Conservation (phyloP, 1,140 invertebrate genomes). For the Acyrthosiphon pisum region DNA sequence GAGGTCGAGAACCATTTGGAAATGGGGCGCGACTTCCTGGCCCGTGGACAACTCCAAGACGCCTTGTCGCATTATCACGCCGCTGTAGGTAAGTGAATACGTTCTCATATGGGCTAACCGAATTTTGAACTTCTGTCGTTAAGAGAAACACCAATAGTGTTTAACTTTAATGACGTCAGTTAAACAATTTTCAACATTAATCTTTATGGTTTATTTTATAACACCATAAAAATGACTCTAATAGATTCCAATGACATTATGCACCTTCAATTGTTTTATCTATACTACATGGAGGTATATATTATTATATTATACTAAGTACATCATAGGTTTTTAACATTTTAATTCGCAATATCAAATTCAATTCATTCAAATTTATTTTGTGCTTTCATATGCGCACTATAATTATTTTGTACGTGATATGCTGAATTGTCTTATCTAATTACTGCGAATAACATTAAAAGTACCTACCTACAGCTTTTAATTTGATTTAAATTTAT, state of each 20-base stretch:
- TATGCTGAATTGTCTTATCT: background rate
- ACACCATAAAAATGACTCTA: background rate
- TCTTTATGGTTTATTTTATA: background rate
- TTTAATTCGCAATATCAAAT: background rate
- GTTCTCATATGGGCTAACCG: no score
- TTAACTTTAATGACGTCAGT: background rate
- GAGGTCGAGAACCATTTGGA: constrained; percentile 94
- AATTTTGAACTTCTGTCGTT: background rate
- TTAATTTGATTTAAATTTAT: background rate
- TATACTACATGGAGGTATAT: no score
- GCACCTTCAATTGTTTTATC: background rate
- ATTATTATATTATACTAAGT: no score
- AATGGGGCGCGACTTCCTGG: constrained; percentile 88
- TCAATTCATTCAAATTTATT: background rate
- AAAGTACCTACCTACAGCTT: background rate
- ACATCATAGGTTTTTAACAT: background rate
- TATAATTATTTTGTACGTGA: background rate
- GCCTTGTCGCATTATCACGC: constrained; percentile 97
- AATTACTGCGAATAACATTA: background rate
- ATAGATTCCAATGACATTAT: background rate
- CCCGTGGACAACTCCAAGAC: constrained; percentile 92
- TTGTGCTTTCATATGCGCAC: background rate
- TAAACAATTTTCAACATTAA: background rate
- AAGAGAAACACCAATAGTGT: background rate
- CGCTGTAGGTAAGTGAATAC: constrained; percentile 83